Percentiles rank a stretch among this genome's conserved stretches.
Evolutionary conservation across 1,140 invertebrate genomes (phyloP).

Genomic region (Cherax quadricarinatus): DNA sequence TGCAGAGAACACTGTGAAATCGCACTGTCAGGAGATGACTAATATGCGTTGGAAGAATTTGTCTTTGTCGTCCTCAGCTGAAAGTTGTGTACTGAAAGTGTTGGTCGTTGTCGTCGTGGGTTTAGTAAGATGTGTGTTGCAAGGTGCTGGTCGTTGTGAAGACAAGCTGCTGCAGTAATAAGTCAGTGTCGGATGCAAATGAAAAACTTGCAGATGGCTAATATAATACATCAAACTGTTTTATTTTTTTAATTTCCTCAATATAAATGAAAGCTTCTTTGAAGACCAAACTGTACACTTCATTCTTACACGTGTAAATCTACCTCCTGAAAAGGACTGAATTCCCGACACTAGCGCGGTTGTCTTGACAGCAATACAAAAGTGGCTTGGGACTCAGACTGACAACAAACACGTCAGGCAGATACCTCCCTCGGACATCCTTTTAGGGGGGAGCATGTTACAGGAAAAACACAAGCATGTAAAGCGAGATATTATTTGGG

Average conservation of each 20-base stretch:
- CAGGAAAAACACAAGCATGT: too few relatives aligned
- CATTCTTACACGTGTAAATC: neutral
- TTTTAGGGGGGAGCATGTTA: too few relatives aligned
- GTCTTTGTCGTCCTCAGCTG: too few relatives aligned
- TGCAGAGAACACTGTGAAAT: too few relatives aligned
- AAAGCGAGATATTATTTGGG: too few relatives aligned
- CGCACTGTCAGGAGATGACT: too few relatives aligned
- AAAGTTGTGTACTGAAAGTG: too few relatives aligned
- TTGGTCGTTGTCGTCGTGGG: too few relatives aligned
- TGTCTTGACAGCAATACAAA: neutral
- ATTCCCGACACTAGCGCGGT: neutral
- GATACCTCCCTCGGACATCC: neutral
- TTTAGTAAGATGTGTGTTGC: neutral
- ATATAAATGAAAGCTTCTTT: neutral
- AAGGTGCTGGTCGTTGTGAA: neutral
- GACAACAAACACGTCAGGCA: neutral
- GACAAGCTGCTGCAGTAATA: neutral
- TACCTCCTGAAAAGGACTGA: neutral
- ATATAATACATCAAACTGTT: neutral
- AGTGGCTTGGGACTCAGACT: neutral
- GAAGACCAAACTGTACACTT: neutral
- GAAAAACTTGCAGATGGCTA: neutral
- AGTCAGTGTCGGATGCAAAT: neutral
- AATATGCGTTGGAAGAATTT: too few relatives aligned
- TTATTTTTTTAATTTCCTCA: neutral